Conservation (phyloP, 2,797 vertebrate genomes). For the Intellagama lesueurii region DNA sequence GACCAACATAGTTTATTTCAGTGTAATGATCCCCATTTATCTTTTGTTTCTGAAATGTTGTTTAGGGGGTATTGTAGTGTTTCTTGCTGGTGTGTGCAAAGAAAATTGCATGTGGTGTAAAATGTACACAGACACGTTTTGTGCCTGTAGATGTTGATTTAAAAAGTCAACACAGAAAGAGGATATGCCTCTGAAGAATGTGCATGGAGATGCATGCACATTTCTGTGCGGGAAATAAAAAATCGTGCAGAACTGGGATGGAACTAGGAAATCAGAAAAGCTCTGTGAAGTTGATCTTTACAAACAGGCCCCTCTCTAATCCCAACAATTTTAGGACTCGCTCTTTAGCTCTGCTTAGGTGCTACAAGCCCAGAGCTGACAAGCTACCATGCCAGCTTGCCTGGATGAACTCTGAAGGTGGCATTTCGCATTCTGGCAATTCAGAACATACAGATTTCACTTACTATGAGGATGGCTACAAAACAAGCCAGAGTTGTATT, state of each 20-base stretch:
- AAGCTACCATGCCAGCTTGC: background rate
- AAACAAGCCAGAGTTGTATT: constrained; percentile 97
- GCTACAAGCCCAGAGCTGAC: background rate
- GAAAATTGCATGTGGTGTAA: background rate
- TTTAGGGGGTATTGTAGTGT: background rate
- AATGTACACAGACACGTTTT: background rate
- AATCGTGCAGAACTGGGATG: background rate
- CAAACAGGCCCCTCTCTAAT: background rate
- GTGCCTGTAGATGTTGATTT: background rate
- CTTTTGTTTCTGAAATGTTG: background rate
- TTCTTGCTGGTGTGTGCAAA: background rate
- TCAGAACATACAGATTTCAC: constrained; percentile 37
- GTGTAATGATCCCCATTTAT: background rate
- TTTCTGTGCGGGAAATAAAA: background rate
- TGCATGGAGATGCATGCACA: background rate
- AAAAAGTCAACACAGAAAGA: background rate
- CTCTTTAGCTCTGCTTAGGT: background rate
- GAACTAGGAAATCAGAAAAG: background rate
- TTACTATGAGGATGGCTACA: constrained; percentile 96
- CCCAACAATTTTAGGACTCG: background rate
- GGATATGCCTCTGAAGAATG: background rate
- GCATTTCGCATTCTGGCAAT: background rate
- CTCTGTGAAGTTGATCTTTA: background rate
- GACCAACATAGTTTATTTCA: background rate
- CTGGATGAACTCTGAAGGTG: background rate